These are phyloP conservation scores for Planiliza haematocheilus DNA, from an alignment of 2,113 vertebrate species.

Conservation along the genomic window DNA sequence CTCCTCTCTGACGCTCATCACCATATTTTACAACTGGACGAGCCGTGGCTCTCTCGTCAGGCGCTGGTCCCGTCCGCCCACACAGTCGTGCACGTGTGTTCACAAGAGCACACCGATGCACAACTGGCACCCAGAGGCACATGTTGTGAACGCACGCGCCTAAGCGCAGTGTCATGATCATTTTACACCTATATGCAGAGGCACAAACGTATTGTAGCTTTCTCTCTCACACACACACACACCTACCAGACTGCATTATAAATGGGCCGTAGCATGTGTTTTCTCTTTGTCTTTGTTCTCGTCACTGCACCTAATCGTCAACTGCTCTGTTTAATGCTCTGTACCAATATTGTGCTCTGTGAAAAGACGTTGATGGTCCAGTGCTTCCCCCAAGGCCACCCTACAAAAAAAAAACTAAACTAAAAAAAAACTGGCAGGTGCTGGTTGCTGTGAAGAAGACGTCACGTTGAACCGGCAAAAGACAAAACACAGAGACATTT, in stretches of 20 bases:
- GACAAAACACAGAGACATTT: constrained; percentile 8
- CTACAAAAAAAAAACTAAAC: background rate
- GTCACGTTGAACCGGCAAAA: constrained; percentile 2
- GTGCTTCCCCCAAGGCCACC: constrained; percentile 28
- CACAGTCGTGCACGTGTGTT: constrained; percentile 42
- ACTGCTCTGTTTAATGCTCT: constrained; percentile 37
- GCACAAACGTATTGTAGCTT: background rate
- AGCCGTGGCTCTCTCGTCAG: constrained; percentile 57
- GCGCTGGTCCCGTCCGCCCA: constrained; percentile 58
- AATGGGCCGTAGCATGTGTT: constrained; percentile 30
- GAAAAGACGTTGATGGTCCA: constrained; percentile 60
- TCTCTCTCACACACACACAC: constrained; percentile 1
- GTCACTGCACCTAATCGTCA: constrained; percentile 35
- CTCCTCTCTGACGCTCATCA: constrained; percentile 70
- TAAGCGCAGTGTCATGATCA: background rate
- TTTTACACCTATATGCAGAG: constrained; percentile 6
- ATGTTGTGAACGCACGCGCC: constrained; percentile 19
- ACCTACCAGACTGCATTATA: constrained; percentile 12
- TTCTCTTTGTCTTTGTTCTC: constrained; percentile 39
- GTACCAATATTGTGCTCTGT: constrained; percentile 37
- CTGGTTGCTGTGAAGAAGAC: constrained; percentile 23
- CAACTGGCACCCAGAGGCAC: constrained; percentile 13
- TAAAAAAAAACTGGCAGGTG: constrained; percentile 34
- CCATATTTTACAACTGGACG: constrained; percentile 72
- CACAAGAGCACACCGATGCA: constrained; percentile 42